Evolutionary conservation across 1,140 invertebrate genomes (phyloP), one percentile per base, ranked within the genome.

Genomic region (Diprion similis): DNA sequence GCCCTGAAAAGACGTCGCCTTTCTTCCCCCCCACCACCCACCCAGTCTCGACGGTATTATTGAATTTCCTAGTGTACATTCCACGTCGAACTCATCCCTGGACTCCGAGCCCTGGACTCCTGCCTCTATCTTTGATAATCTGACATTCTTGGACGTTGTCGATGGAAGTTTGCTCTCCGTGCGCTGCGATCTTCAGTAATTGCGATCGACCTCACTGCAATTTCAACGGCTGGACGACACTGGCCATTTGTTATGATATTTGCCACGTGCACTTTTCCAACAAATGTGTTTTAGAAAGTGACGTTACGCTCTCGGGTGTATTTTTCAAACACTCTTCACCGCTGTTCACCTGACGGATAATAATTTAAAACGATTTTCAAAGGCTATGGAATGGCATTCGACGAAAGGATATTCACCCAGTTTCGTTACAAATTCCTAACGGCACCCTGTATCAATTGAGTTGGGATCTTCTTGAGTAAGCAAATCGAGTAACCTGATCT

Each of bases 381-480:
- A 37, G 24, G 24, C 24, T 37, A 37, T 37, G 24, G 24, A 37
- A 37, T 37, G 24, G 1, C 24, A 37, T 37, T 37, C 24, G 24
- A 37, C 2, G 0, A 37, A 37, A 37, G 24, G 24, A 4, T 37
- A 37, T 37, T 37, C 24, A 37, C 24, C 24, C 24, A 37, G 79
- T 82, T 81, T 78, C 77, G 78, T 78, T 79, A 78, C 15, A 45
- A 68, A 19, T 68, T 59, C 51, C 51, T 59, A 17, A 59, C 11
- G 51, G 51, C 9, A 59, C 3, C n/a, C 24, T 64, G 59, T 15
- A 15, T 64, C 78, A 81, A 79, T 79, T 75, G 78, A 71, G 68
- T 70, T 73, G 18, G 78, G 9, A 73, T 78, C 75, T 72, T 48
- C 73, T 46, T n/a, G 72, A 74, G 76, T 82, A 82, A 83, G 83